A percentile compares a stretch with the other conserved stretches of the same genome.
Conservation (phyloP, 1,140 invertebrate species). For the Fopius arisanus region DNA sequence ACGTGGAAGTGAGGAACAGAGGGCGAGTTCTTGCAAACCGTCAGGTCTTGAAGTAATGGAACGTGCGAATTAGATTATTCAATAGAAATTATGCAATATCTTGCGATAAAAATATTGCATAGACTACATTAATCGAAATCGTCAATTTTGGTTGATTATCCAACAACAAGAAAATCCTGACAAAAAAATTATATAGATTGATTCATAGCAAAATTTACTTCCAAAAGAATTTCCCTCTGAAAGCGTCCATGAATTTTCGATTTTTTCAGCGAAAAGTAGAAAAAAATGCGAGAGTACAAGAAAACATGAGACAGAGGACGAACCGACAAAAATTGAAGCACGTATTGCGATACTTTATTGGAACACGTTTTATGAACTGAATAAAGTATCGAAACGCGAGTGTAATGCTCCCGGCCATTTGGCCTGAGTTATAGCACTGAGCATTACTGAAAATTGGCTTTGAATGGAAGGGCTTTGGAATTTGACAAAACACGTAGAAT, state of each 20-base stretch:
- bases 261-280: background rate
- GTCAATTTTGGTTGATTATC: too few species aligned
- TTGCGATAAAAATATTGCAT: too few species aligned
- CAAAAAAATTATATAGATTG: too few species aligned
- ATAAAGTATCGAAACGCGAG: conserved; percentile 55
- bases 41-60: too few species aligned
- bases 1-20: background rate
- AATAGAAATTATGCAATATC: too few species aligned
- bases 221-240: background rate
- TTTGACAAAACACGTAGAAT: conserved; percentile 28
- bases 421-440: conserved; percentile 47
- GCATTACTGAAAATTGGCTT: conserved; percentile 50
- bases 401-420: conserved; percentile 50
- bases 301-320: conserved; percentile 11
- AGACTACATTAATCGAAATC: too few species aligned
- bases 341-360: conserved; percentile 51
- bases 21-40: background rate
- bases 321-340: conserved; percentile 52
- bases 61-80: too few species aligned
- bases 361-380: conserved; percentile 58
- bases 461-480: conserved; percentile 44
- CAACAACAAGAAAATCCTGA: too few species aligned
- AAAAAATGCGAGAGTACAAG: background rate
- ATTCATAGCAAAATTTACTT: too few species aligned
- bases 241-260: too few species aligned